Conservation (phyloP, 2,797 vertebrate genomes). For the Parauchenoglanis ngamensis region DNA sequence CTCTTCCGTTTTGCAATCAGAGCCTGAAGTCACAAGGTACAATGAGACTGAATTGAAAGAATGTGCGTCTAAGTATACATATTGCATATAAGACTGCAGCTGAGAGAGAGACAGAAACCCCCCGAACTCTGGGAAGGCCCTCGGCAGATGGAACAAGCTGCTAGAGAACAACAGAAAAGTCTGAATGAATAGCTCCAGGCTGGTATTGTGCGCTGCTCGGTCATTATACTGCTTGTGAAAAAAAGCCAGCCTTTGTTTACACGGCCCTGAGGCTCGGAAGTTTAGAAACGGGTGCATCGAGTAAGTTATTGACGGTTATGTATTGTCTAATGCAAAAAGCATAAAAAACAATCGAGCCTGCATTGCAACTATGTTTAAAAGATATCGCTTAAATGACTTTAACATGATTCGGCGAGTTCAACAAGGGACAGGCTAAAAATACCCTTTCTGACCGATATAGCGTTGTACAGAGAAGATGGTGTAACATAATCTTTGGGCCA, state of each 20-base stretch:
- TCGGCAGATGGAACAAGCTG: slow-evolving; percentile 96
- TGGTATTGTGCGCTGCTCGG: slow-evolving; percentile 78
- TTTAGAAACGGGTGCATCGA: slow-evolving; percentile 32
- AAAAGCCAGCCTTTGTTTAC: slow-evolving; percentile 81
- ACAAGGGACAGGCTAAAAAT: too few relatives aligned
- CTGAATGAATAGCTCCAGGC: slow-evolving; percentile 81
- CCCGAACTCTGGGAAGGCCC: slow-evolving; percentile 76
- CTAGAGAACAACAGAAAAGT: slow-evolving; percentile 78
- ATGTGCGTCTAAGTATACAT: slow-evolving; percentile 85
- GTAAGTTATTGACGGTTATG: slow-evolving; percentile 29
- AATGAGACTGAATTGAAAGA: slow-evolving; percentile 62
- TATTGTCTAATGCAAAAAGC: slow-evolving; percentile 17
- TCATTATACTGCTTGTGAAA: slow-evolving; percentile 71
- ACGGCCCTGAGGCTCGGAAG: slow-evolving; percentile 45
- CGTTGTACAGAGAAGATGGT: neutral
- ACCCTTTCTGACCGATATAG: neutral
- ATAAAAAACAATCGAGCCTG: neutral
- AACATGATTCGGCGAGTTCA: neutral
- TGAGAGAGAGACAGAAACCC: slow-evolving; percentile 81
- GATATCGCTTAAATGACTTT: neutral
- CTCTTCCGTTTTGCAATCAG: neutral
- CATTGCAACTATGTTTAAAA: neutral
- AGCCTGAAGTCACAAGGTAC: neutral
- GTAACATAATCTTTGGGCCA: neutral
- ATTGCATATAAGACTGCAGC: slow-evolving; percentile 91